Evolutionary conservation across 2,888 invertebrate genomes (phyloP).

Genomic region (Pyrrhosoma nymphula): DNA sequence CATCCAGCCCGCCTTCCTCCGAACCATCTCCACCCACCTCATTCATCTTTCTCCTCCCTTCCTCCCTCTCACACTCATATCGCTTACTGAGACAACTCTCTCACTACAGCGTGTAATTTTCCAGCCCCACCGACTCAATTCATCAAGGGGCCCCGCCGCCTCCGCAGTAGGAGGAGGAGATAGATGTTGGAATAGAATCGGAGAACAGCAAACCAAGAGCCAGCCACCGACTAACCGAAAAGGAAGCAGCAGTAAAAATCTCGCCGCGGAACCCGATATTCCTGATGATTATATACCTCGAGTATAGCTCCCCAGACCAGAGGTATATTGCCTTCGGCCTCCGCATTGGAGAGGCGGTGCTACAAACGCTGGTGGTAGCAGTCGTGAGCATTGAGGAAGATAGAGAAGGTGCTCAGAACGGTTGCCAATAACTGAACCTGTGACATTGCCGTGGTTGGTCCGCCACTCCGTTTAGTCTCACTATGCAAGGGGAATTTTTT

Average conservation of each 20-base stretch:
- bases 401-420: too few relatives aligned
- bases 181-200: background rate
- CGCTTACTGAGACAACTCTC: constrained; percentile 59
- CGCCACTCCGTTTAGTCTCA: too few relatives aligned
- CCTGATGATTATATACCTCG: background rate
- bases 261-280: background rate
- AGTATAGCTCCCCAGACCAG: background rate
- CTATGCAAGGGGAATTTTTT: too few relatives aligned
- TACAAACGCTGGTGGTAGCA: background rate
- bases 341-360: background rate
- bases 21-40: background rate
- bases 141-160: background rate
- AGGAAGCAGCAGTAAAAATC: constrained; percentile 4
- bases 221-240: constrained; percentile 11
- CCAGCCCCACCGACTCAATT: constrained; percentile 43
- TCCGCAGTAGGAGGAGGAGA: background rate
- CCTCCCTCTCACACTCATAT: constrained; percentile 39
- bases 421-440: too few relatives aligned
- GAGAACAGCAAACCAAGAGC: background rate
- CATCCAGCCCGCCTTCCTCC: background rate
- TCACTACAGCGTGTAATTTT: constrained; percentile 59
- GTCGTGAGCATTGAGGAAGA: background rate
- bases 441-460: too few relatives aligned
- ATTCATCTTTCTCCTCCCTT: constrained; percentile 53
- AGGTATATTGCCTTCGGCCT: background rate